These are phyloP conservation scores for Aporophyla nigra DNA, from an alignment of 2,888 invertebrate genomes.

Conservation along the genomic window DNA sequence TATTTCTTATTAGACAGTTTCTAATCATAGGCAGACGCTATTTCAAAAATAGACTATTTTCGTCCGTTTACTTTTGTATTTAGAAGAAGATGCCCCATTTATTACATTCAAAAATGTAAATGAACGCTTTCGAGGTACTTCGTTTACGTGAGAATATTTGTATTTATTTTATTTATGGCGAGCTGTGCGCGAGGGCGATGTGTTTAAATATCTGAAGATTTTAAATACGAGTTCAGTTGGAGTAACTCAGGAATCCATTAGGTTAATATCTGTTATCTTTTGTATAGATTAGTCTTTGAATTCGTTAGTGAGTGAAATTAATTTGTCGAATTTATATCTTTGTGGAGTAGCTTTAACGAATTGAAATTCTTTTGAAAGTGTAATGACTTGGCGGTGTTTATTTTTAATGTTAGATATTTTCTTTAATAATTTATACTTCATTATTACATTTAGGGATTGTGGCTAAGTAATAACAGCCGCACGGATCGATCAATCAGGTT, in stretches of 20 bases:
- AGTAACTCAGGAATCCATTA: conserved; percentile 87
- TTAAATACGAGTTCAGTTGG: conserved; percentile 86
- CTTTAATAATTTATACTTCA: not conserved
- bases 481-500: no score
- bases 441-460: not conserved
- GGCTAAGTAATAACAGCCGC: no score
- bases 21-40: conserved; percentile 74
- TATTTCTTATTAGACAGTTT: conserved; percentile 71
- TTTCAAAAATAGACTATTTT: conserved; percentile 81
- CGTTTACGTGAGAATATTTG: conserved; percentile 91
- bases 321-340: conserved; percentile 64
- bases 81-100: conserved; percentile 88
- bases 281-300: conserved; percentile 74
- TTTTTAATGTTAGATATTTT: conserved; percentile 28
- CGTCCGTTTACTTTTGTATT: conserved; percentile 86
- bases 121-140: conserved; percentile 88
- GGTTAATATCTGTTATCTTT: conserved; percentile 87
- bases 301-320: conserved; percentile 68
- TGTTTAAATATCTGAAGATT: conserved; percentile 90
- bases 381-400: conserved; percentile 13
- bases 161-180: conserved; percentile 91
- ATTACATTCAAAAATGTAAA: conserved; percentile 90
- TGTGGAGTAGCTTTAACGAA: conserved; percentile 51
- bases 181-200: conserved; percentile 87
- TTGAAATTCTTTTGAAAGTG: conserved; percentile 44